Evolutionary conservation across 2,888 invertebrate genomes (phyloP), one percentile per base, ranked within the genome.

Genomic region (Drosophila mercatorum): DNA sequence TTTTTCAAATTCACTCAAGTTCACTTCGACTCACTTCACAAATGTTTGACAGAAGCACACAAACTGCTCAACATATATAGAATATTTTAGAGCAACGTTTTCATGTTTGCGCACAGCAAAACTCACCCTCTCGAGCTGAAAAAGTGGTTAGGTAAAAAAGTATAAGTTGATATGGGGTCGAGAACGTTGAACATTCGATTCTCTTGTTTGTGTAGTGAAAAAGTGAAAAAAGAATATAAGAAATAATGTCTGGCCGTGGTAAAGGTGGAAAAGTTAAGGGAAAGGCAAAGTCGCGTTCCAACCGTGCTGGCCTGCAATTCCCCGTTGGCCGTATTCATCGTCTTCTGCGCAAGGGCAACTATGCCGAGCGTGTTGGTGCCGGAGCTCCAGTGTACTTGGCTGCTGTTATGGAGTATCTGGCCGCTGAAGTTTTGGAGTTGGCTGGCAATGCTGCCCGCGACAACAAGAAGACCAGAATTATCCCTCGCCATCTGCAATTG

Each of bases 401-500:
- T n/a, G n/a, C n/a, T n/a, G n/a, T n/a, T n/a, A n/a, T n/a, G n/a
- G n/a, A n/a, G n/a, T n/a, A n/a, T n/a, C n/a, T n/a, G n/a, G n/a
- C n/a, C n/a, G n/a, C n/a, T n/a, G n/a, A n/a, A 93, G 94, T 95
- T 1, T 85, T 95, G 57, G 95, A 95, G 84, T 94, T 95, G 92
- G 94, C 95, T 17, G 95, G 95, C 8, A 95, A 95, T 80, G 95
- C 95, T 17, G 95, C 95, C 0, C 91, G 94, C 43, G 95, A 96
- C 87, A 96, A 96, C 92, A 95, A 95, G 83, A 96, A 95, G 91
- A 94, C 94, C 2, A 94, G 95, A 93, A 97, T 97, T 88, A 95
- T 96, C 65, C 97, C 97, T 0, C 94, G 97, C 57, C 97, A 97
- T 91, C 93, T 97, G 96, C 96, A 97, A 90, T 90, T 97, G 77